These are phyloP conservation scores for Cyclura pinguis DNA, from an alignment of 2,797 vertebrate genomes.

Conservation along the genomic window DNA sequence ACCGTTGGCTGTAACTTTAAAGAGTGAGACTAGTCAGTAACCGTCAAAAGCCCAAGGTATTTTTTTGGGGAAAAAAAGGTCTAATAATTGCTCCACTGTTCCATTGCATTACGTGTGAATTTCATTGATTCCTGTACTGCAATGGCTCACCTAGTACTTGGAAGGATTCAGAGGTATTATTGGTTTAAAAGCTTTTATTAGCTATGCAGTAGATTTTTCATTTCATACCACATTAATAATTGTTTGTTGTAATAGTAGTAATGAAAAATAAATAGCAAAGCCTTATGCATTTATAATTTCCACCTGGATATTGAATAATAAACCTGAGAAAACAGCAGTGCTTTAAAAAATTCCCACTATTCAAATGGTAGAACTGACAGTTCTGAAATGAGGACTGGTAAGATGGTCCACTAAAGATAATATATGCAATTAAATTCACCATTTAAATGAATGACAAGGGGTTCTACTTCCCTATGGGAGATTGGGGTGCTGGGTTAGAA, in stretches of 20 bases:
- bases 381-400: slow-evolving; percentile 19
- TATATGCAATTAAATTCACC: slow-evolving; percentile 4
- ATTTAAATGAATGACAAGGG: neutral
- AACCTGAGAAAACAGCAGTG: slow-evolving; percentile 31
- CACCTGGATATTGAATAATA: slow-evolving; percentile 62
- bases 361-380: slow-evolving; percentile 35
- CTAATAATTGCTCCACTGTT: slow-evolving; percentile 69
- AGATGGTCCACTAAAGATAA: neutral
- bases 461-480: neutral
- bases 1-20: slow-evolving; percentile 78
- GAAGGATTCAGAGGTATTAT: slow-evolving; percentile 73
- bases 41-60: slow-evolving; percentile 73
- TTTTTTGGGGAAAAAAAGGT: slow-evolving; percentile 62
- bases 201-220: slow-evolving; percentile 67
- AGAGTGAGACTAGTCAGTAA: slow-evolving; percentile 76
- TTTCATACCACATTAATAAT: slow-evolving; percentile 74
- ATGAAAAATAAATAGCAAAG: slow-evolving; percentile 73
- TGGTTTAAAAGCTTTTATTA: slow-evolving; percentile 69
- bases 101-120: slow-evolving; percentile 68
- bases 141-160: slow-evolving; percentile 66
- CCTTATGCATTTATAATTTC: slow-evolving; percentile 64
- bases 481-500: neutral
- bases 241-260: slow-evolving; percentile 59
- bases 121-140: slow-evolving; percentile 73
- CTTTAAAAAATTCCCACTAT: slow-evolving; percentile 19